These are phyloP conservation scores for Cosmorhoe ocellata DNA, from an alignment of 2,888 invertebrate genomes.

Conservation along the genomic window DNA sequence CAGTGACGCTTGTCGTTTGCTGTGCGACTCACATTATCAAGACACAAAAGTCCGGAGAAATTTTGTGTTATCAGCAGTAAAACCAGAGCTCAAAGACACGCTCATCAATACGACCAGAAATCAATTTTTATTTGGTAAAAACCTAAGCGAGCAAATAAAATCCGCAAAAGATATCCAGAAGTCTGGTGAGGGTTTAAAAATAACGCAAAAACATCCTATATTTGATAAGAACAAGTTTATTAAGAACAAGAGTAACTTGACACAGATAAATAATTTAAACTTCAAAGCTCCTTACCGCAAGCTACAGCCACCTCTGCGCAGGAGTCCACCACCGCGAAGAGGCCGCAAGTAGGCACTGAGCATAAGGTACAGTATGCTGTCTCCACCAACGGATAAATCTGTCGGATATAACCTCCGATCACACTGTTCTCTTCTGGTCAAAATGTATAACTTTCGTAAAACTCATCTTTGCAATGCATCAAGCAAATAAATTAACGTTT, in stretches of 20 bases:
- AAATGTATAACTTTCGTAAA: too few species aligned
- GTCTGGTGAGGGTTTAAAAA: constrained; percentile 4
- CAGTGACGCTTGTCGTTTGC: constrained; percentile 5
- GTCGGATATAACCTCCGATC: too few species aligned
- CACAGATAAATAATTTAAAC: too few species aligned
- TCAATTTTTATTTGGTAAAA: constrained; percentile 6
- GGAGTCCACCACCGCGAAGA: too few species aligned
- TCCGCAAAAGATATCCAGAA: constrained; percentile 1
- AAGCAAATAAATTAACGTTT: too few species aligned
- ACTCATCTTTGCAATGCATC: too few species aligned
- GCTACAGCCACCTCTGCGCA: not conserved
- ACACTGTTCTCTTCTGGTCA: too few species aligned
- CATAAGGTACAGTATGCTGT: too few species aligned
- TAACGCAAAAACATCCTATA: not conserved
- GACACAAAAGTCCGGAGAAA: not conserved
- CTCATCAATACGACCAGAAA: not conserved
- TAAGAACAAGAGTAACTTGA: too few species aligned
- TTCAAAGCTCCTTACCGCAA: not conserved
- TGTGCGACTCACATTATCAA: constrained; percentile 7
- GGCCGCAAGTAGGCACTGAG: too few species aligned
- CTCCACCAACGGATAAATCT: too few species aligned
- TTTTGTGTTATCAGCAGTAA: not conserved
- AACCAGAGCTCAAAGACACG: not conserved
- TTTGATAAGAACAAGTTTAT: too few species aligned
- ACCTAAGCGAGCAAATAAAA: constrained; percentile 1